Evolutionary conservation across 2,888 invertebrate genomes (phyloP).

Genomic region (Phoronis australis): DNA sequence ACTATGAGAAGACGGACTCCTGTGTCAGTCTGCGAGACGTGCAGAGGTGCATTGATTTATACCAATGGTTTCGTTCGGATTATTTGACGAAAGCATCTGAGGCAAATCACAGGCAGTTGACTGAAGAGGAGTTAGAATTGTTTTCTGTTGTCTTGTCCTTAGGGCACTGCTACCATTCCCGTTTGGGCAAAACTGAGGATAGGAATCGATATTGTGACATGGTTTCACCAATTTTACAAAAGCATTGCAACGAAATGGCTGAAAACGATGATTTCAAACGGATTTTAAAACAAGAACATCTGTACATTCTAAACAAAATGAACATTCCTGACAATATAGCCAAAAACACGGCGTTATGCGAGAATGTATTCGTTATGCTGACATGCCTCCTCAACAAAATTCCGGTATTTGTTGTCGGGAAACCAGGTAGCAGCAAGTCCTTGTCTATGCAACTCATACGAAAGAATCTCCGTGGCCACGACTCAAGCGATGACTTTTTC

Average conservation of each 20-base stretch:
- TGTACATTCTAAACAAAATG: too few species aligned
- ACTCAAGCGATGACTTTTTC: slow-evolving; percentile 24
- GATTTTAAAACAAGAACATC: too few species aligned
- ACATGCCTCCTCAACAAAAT: slow-evolving; percentile 48
- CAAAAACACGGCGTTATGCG: slow-evolving; percentile 41
- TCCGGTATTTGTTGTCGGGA: slow-evolving; percentile 49
- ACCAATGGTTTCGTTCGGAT: slow-evolving; percentile 1
- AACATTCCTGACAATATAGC: slow-evolving; percentile 30
- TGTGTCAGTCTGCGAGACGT: slow-evolving; percentile 8
- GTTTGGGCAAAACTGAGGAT: not conserved
- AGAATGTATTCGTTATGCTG: slow-evolving; percentile 50
- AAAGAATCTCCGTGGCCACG: slow-evolving; percentile 26
- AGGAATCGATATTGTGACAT: slow-evolving; percentile 1
- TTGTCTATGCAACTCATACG: slow-evolving; percentile 30
- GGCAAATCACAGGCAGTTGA: not conserved
- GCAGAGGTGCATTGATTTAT: not conserved
- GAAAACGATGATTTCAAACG: too few species aligned
- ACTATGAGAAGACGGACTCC: slow-evolving; percentile 1
- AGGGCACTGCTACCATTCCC: slow-evolving; percentile 6
- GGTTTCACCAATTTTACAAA: not conserved
- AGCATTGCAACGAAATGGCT: too few species aligned
- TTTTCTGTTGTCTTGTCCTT: slow-evolving; percentile 1
- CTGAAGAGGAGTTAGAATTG: not conserved
- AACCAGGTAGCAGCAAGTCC: slow-evolving; percentile 51
- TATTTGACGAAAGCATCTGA: not conserved